Conservation (phyloP, 2,797 vertebrate species). For the Leptodactylus fallax region DNA sequence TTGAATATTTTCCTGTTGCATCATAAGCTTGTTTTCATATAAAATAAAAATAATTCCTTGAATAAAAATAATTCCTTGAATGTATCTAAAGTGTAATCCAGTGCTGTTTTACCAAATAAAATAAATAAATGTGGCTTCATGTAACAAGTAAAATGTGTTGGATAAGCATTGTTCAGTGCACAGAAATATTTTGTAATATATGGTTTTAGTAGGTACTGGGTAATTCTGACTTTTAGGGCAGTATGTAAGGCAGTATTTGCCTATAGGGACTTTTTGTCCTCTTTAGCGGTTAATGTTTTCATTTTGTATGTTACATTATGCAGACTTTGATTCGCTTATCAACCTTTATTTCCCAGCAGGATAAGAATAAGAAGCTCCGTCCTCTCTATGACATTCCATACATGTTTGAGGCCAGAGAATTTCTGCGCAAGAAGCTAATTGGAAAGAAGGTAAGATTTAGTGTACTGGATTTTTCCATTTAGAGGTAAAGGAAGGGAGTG, state of each 20-base stretch:
- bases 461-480: no score
- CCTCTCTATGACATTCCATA: conserved; percentile 98
- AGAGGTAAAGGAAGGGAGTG: no score
- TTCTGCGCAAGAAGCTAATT: conserved; percentile 96
- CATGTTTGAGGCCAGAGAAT: conserved; percentile 98
- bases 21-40: no score
- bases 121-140: no score
- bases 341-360: conserved; percentile 71
- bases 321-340: neutral
- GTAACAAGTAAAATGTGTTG: no score
- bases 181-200: no score
- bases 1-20: neutral
- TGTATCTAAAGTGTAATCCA: no score
- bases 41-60: no score
- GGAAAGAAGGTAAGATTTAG: conserved; percentile 88
- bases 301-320: neutral
- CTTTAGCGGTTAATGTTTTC: neutral
- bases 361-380: conserved; percentile 97
- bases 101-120: no score
- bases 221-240: neutral
- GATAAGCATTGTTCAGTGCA: no score
- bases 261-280: neutral
- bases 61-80: no score
- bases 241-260: neutral
- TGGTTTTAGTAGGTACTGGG: no score